Conservation (phyloP, 2,797 vertebrate genomes). For the Hydrocynus forskahlii region DNA sequence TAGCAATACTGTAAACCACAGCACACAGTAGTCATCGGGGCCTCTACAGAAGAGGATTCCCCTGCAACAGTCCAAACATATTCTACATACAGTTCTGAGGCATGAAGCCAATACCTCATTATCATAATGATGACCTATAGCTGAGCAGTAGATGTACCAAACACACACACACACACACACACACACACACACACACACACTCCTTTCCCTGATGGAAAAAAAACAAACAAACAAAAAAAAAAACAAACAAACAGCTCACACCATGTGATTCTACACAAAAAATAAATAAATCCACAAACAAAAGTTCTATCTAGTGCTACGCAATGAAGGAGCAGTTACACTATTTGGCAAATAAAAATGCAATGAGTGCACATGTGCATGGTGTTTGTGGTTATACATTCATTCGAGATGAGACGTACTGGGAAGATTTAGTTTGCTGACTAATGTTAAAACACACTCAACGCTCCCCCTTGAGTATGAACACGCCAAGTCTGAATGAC, state of each 20-base stretch:
- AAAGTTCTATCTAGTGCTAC: slow-evolving; percentile 61
- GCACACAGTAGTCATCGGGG: slow-evolving; percentile 48
- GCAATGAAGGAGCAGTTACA: slow-evolving; percentile 61
- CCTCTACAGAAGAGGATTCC: slow-evolving; percentile 27
- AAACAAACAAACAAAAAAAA: too few species aligned
- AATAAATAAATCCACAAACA: slow-evolving; percentile 46
- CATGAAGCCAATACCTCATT: slow-evolving; percentile 21
- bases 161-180: slow-evolving; percentile 8
- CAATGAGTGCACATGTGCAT: slow-evolving; percentile 76
- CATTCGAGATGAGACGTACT: slow-evolving; percentile 47
- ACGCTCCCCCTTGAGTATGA: neutral
- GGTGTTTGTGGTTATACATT: slow-evolving; percentile 71
- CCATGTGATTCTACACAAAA: slow-evolving; percentile 19
- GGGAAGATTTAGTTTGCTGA: slow-evolving; percentile 8
- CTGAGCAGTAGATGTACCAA: slow-evolving; percentile 51
- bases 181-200: slow-evolving; percentile 6
- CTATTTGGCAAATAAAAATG: slow-evolving; percentile 76
- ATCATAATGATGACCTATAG: slow-evolving; percentile 16
- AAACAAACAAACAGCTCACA: slow-evolving; percentile 29
- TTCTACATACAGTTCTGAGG: slow-evolving; percentile 38
- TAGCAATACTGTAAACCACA: slow-evolving; percentile 57
- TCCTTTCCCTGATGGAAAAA: neutral
- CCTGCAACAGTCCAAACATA: slow-evolving; percentile 32
- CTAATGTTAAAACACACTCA: neutral
- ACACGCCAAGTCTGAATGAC: neutral